Base-by-base conservation (phyloP, 2,113 vertebrate species). In the Telmatochromis sp. region DNA sequence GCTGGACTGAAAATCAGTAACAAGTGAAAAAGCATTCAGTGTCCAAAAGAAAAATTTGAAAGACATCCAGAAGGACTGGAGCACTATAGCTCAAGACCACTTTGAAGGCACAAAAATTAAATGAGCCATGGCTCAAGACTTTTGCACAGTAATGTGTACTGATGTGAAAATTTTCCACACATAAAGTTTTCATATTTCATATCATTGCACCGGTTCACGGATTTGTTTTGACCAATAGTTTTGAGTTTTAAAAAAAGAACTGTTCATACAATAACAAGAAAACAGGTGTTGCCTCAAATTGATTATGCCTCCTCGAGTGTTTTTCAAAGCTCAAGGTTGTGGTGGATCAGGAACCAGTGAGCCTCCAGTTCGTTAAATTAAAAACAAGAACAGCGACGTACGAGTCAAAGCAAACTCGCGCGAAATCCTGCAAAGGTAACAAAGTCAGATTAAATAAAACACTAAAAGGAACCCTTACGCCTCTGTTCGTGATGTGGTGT, bases 361-460 rank as follows among this genome's bases (percentile, higher is more conserved):
- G 10, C 6, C 15, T 78, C 73, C 26, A 78, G 10, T 78, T 51
- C 73, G 80, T 84, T 57, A 70, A 60, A 90, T 84, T 82, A 75
- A 83, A 88, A 73, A 40, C 31, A 51, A 47, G 54, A 53, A 53
- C 54, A 28, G 5, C 4, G 28, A 80, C 23, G 19, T 45, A 51
- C 1, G 6, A 78, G 45, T 78, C 4, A 51, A 78, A 78, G 26
- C 17, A 51, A 65, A 55, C 84, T 82, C 55, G n/a, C 3, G 13
- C n/a, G 2, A 84, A 80, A 89, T 88, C 81, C 60, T 6, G 26
- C 40, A 17, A 47, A 82, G 49, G 73, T 65, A 87, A 84, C 85
- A 86, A 89, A 84, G 54, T 80, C 58, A 89, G 80, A 92, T 91
- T 75, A 88, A 91, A 91, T 65, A 82, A 82, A 91, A 90, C 73